Conservation (phyloP, 2,113 vertebrate species). For the Grus americana region DNA sequence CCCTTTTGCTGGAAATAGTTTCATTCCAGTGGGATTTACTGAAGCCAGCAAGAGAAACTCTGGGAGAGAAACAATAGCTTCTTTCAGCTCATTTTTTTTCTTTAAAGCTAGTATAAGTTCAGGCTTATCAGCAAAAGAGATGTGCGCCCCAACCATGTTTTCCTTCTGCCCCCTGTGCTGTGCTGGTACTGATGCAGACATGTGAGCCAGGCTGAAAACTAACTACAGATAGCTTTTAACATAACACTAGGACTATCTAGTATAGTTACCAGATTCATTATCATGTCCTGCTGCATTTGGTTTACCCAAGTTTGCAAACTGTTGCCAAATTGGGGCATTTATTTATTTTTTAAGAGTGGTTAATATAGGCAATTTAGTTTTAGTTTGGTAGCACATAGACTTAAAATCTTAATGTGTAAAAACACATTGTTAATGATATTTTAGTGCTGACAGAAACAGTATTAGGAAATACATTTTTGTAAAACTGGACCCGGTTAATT, state of each 20-base stretch:
- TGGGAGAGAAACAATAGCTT: neutral
- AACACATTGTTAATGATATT: neutral
- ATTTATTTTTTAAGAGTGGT: neutral
- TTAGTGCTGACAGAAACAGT: neutral
- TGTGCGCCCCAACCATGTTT: accelerated
- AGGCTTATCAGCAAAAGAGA: neutral
- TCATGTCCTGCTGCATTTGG: neutral
- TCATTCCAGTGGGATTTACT: neutral
- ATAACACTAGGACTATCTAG: too few relatives aligned
- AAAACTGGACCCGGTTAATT: neutral
- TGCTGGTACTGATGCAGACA: too few relatives aligned
- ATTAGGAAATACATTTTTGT: neutral
- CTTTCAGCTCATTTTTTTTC: neutral
- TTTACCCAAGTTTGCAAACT: neutral
- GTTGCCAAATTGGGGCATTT: neutral
- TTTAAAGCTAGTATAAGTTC: neutral
- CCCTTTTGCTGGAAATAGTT: neutral
- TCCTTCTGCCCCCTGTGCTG: neutral
- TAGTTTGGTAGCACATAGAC: neutral
- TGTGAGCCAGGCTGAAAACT: neutral
- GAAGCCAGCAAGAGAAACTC: neutral
- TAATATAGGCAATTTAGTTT: neutral
- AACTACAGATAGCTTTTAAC: neutral
- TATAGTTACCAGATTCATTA: neutral
- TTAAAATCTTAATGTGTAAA: neutral